Base-by-base conservation (phyloP, 53 echinoderm and acorn worm species). In the Antedon mediterranea region DNA sequence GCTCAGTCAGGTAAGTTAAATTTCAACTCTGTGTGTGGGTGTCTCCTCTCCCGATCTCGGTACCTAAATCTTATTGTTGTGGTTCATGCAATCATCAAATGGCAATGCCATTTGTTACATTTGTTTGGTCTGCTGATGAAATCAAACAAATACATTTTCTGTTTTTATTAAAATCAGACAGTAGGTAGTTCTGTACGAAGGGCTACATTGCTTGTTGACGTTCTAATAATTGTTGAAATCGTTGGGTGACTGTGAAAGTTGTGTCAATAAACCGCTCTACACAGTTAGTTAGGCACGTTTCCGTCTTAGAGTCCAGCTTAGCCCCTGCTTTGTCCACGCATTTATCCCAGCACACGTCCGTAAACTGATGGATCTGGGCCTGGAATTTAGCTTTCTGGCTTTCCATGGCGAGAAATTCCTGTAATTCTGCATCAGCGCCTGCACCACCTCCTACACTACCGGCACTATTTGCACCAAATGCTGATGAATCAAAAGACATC, bases 261-360 rank as follows among this genome's bases (percentile, higher is more conserved):
- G 91, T 89, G 76, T 95, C 95, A 30, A 95, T 95, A 71, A 95
- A 95, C 29, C 95, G 83, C 78, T 87, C 95, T 27, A 95, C 95
- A 74, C 95, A 95, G 74, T 95, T 95, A 28, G 74, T 79, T 3
- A 95, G 85, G 74, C 95, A 95, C 0, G 85, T 84, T 74, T 95
- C 89, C 18, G 95, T 95, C 75, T 82, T 85, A 34, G 87, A 73
- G 44, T 95, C 95, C 74, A 95, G 82, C 72, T 95, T 95, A 20
- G 82, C 86, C 31, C 95, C 82, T 15, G 89, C 89, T 75, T 91
- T 92, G 37, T 91, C 95, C 32, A 95, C 82, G 33, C 95, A 95
- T 73, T 89, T 87, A 79, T 95, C 95, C 91, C 91, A 95, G 73
- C 95, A 95, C 23, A 82, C 83, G 30, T 89, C 95, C 0, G 95